Evolutionary conservation across 2,113 vertebrate species (phyloP).

Genomic region (Vidua macroura): DNA sequence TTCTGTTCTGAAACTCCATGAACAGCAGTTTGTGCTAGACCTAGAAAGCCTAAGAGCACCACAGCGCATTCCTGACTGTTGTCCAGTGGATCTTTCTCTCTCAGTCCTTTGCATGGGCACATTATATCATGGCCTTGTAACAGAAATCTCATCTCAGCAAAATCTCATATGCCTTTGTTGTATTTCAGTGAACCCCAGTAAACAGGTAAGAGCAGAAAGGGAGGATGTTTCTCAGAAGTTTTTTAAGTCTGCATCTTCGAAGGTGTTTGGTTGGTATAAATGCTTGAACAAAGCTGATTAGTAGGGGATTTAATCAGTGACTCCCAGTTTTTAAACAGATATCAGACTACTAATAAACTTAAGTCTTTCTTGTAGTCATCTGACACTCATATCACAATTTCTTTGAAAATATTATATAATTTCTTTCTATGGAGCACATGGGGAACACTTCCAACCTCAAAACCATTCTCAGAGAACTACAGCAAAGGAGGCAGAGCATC

Average conservation of each 20-base stretch:
- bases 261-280: neutral
- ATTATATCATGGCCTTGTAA: neutral
- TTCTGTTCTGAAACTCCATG: neutral
- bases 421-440: neutral
- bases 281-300: neutral
- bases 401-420: neutral
- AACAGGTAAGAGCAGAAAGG: neutral
- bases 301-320: neutral
- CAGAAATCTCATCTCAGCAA: neutral
- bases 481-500: neutral
- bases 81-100: neutral
- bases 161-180: rapidly evolving
- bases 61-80: neutral
- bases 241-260: neutral
- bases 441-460: neutral
- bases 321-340: neutral
- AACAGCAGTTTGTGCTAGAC: neutral
- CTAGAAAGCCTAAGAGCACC: neutral
- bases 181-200: neutral
- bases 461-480: neutral
- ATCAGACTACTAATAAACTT: neutral
- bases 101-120: neutral
- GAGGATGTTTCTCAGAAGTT: neutral
- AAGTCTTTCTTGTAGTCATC: neutral
- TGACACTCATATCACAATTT: neutral